Conservation (phyloP, 2,797 vertebrate genomes). For the Acanthiza pusilla region DNA sequence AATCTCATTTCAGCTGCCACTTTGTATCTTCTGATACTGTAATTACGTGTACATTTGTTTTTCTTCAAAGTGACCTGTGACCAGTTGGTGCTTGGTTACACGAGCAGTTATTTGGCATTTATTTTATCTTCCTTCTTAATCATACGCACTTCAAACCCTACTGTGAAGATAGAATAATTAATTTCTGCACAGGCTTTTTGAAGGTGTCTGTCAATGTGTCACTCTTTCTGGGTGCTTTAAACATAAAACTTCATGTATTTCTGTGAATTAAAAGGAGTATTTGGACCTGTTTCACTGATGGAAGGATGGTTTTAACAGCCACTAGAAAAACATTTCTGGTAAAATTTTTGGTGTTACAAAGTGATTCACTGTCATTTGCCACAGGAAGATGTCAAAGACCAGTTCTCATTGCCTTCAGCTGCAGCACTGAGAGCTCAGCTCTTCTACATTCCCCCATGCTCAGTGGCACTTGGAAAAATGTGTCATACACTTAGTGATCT, state of each 20-base stretch:
- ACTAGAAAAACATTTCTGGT: not conserved
- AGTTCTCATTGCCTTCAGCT: not conserved
- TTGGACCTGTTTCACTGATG: not conserved
- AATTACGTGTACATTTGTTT: not conserved
- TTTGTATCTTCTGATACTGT: not conserved
- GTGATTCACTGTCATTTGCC: not conserved
- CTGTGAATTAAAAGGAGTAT: not conserved
- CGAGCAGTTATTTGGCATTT: not conserved
- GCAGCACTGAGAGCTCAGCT: not conserved
- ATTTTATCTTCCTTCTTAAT: not conserved
- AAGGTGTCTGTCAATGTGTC: not conserved
- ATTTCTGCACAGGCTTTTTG: not conserved
- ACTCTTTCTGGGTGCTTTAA: not conserved
- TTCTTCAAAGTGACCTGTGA: not conserved
- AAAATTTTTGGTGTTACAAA: not conserved
- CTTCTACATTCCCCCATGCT: not conserved
- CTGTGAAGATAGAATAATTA: not conserved
- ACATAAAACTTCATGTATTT: not conserved
- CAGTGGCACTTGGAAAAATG: not conserved
- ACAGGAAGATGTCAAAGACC: not conserved
- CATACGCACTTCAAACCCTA: not conserved
- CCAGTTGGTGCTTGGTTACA: not conserved
- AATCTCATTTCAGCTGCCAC: not conserved
- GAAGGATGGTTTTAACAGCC: not conserved
- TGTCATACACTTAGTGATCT: not conserved